Conservation (phyloP, 1,140 invertebrate genomes). For the Gerris buenoi region DNA sequence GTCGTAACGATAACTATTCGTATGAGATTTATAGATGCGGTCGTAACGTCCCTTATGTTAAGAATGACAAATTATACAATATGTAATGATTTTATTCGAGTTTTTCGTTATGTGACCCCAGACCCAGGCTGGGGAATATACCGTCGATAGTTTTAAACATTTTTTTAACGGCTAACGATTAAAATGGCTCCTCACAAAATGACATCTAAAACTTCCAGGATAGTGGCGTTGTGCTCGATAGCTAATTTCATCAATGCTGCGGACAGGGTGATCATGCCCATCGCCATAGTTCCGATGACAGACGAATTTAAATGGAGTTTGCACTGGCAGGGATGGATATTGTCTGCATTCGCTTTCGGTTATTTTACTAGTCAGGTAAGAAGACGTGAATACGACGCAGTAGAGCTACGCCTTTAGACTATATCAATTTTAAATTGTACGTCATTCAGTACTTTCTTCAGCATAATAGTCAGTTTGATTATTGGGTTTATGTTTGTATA, state of each 20-base stretch:
- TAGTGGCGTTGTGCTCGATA: slow-evolving; percentile 52
- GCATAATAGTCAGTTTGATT: no score
- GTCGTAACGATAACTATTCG: no score
- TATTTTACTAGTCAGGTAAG: slow-evolving; percentile 62
- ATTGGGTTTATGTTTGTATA: slow-evolving; percentile 24
- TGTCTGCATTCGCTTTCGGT: slow-evolving; percentile 62
- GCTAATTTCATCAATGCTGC: slow-evolving; percentile 70
- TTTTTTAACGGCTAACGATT: neutral
- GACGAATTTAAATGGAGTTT: slow-evolving; percentile 57
- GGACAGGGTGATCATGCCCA: slow-evolving; percentile 65
- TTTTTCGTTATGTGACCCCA: neutral
- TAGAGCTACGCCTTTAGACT: no score
- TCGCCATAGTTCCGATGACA: slow-evolving; percentile 61
- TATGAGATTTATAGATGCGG: neutral
- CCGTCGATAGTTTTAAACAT: neutral
- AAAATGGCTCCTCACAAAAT: slow-evolving; percentile 23
- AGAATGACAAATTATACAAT: neutral
- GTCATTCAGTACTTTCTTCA: no score
- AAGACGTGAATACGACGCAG: no score
- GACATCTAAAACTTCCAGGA: slow-evolving; percentile 38
- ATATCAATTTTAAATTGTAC: neutral
- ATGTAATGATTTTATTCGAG: neutral
- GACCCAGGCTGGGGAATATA: neutral
- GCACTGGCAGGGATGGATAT: slow-evolving; percentile 60
- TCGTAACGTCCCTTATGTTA: neutral